A percentile compares a stretch with the other conserved stretches of the same genome.
Conservation (phyloP, 2,888 invertebrate species). For the Ernsta delagoae region DNA sequence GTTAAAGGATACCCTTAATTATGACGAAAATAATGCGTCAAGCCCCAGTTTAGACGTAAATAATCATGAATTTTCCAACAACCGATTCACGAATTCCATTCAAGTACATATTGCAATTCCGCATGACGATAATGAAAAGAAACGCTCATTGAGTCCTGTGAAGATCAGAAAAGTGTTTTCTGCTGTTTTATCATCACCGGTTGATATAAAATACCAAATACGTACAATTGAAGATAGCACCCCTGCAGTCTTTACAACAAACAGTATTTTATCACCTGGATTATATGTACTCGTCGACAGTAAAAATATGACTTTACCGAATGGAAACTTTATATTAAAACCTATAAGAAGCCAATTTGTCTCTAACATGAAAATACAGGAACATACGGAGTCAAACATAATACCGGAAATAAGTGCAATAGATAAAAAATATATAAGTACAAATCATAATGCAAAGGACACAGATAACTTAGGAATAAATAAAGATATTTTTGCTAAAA, state of each 20-base stretch:
- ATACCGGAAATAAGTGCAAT: background rate
- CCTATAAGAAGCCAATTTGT: constrained; percentile 48
- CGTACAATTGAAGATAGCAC: constrained; percentile 52
- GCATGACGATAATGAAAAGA: constrained; percentile 49
- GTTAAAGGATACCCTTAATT: constrained; percentile 51
- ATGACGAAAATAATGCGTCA: constrained; percentile 43
- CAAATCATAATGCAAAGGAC: background rate
- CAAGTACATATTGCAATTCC: constrained; percentile 70
- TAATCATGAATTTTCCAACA: background rate
- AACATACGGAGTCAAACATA: background rate
- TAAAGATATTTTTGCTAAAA: constrained; percentile 44
- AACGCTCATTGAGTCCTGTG: constrained; percentile 53
- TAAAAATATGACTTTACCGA: constrained; percentile 43
- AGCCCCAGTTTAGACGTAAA: constrained; percentile 7
- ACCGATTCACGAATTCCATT: constrained; percentile 54
- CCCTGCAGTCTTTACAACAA: constrained; percentile 22
- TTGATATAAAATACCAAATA: constrained; percentile 70
- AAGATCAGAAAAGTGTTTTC: constrained; percentile 64
- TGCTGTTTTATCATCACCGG: constrained; percentile 65
- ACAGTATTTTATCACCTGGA: constrained; percentile 52
- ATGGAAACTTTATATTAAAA: constrained; percentile 53
- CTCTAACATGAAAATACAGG: constrained; percentile 46
- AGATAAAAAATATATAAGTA: background rate
- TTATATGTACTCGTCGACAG: constrained; percentile 63
- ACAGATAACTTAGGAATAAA: constrained; percentile 53